Conservation (phyloP, 2,888 invertebrate species). For the Chrysolina americana region DNA sequence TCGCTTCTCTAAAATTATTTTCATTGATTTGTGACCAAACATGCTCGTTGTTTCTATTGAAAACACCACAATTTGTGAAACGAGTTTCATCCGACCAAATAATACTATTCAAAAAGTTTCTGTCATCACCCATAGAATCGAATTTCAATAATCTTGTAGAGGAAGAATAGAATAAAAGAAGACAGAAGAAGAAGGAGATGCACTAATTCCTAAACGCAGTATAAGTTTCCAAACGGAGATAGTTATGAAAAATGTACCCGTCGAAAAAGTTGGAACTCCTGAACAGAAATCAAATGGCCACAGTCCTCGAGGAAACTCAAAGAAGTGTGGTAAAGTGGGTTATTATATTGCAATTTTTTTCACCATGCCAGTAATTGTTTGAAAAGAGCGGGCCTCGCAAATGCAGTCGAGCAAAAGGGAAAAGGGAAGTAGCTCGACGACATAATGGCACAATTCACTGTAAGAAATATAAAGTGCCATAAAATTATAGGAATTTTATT, state of each 20-base stretch:
- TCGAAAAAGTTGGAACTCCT: not conserved
- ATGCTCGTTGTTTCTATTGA: too few species aligned
- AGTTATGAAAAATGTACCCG: not conserved
- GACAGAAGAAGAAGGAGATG: too few species aligned
- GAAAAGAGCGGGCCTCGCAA: slow-evolving; percentile 45
- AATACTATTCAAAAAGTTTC: too few species aligned
- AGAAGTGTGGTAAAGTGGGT: slow-evolving; percentile 27
- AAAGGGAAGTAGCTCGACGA: slow-evolving; percentile 62
- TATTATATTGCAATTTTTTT: slow-evolving; percentile 36
- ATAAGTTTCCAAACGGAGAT: not conserved
- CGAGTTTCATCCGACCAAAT: too few species aligned
- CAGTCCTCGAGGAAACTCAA: not conserved
- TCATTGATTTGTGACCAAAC: too few species aligned
- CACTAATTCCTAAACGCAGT: too few species aligned
- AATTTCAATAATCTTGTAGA: too few species aligned
- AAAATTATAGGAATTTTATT: slow-evolving; percentile 68
- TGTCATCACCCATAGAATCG: too few species aligned
- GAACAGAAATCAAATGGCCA: slow-evolving; percentile 10
- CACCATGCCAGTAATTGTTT: slow-evolving; percentile 42
- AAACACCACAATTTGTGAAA: too few species aligned
- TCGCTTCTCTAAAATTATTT: too few species aligned
- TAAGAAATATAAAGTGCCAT: slow-evolving; percentile 67
- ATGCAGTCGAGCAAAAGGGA: slow-evolving; percentile 54
- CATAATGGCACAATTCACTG: slow-evolving; percentile 66
- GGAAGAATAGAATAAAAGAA: too few species aligned